Evolutionary conservation across 2,888 invertebrate genomes (phyloP), one percentile per base, ranked within the genome.

Genomic region (Rhingia rostrata): DNA sequence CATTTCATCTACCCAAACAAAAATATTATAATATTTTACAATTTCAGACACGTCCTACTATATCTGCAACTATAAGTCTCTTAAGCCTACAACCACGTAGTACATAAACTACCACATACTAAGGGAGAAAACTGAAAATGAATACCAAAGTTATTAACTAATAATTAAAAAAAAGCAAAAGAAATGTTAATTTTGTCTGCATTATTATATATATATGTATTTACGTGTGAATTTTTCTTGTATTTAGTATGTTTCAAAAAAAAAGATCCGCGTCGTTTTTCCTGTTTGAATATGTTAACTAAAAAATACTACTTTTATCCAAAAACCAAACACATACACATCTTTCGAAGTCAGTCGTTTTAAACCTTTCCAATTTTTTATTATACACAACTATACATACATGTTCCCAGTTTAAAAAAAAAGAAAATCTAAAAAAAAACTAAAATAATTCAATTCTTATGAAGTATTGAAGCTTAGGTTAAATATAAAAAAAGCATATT

Each of bases 91-190:
- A 61, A 54, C 39, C 41, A 22, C 14, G 64, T 41, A 69, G 79
- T 53, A 70, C 67, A 64, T 54, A 56, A 63, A 72, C 51, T 72
- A 72, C 77, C 35, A 83, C 51, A 66, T 33, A 61, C 41, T 63
- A 74, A 60, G 54, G 75, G 45, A 80, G 66, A 75, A 79, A 64
- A 84, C 79, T 74, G 47, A 79, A 83, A 84, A 84, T 80, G 70
- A 80, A 84, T 84, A 84, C 84, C 84, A 84, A 84, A 84, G 84
- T 80, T 84, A 84, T 84, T 79, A 64, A 83, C 78, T 84, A 75
- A 84, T 84, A 74, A 73, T 63, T 79, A 64, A 84, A 83, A 49
- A 79, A 74, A n/a, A n/a, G n/a, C 43, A 45, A 69, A 64, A 54
- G 56, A 39, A 54, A 70, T 79, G 73, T 83, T 84, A 75, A 84